Base-by-base conservation (phyloP, 1,140 invertebrate species). In the Bombus huntii region DNA sequence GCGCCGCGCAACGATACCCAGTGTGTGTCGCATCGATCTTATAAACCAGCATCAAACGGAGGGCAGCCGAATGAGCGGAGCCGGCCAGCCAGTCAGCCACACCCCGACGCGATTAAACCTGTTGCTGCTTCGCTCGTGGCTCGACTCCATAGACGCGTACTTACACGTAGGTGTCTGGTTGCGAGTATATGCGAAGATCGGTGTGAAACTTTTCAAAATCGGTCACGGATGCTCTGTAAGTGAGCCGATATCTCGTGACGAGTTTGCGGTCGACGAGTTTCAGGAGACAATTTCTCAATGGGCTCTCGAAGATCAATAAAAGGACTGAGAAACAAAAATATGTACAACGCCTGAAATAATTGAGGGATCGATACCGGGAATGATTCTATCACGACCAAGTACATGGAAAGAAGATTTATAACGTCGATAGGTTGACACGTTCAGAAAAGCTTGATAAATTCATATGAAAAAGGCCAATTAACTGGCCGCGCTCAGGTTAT, bases 91-190 rank as follows among this genome's bases (percentile, higher is more conserved):
- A 76, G 88, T 91, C 90, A 91, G 93, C 93, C 93, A 93, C 93
- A 94, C 93, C 93, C 93, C 91, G 90, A 92, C 91, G 92, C 91
- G 92, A 93, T 93, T 93, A 94, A 94, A 94, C 93, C 93, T 94
- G 93, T 94, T 94, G 93, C 92, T 92, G 91, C 90, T 93, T 93
- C 84, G 91, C 89, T 92, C 89, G 87, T 91, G 91, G 86, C 86
- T 88, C 57, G 22, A 25, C 75, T 79, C 74, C 72, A 73, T 83
- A 75, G 72, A 82, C 80, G 79, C 47, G 44, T 72, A 53, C 47
- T 53, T 53, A 66, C 37, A 87, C 88, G 86, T 87, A 90, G 65
- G 80, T 88, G 89, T 89, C 80, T 80, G 37, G 82, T 80, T 53
- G 39, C 59, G n/a, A 66, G 42, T 88, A 53, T 57, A 81, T 37